These are phyloP conservation scores for Halictus ligatus DNA, from an alignment of 2,888 invertebrate species.

Conservation along the genomic window DNA sequence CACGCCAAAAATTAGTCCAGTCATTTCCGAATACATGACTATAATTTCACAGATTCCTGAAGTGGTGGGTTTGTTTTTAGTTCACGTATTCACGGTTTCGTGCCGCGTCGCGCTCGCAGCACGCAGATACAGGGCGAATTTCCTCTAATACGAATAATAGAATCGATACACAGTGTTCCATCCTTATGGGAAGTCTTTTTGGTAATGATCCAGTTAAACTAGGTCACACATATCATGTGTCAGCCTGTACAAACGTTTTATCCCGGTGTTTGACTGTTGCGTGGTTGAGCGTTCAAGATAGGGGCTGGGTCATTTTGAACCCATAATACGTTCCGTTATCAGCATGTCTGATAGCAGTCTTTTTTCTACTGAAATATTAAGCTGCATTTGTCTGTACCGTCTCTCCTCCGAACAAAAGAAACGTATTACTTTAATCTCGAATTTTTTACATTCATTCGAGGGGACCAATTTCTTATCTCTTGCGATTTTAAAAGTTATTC, in stretches of 20 bases:
- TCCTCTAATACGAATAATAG: not conserved
- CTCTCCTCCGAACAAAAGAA: not conserved
- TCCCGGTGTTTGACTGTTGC: not conserved
- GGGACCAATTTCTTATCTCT: not conserved
- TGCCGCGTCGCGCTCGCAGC: not conserved
- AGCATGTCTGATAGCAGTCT: not conserved
- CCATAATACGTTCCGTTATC: not conserved
- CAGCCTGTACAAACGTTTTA: conserved; percentile 1
- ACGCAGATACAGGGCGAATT: not conserved
- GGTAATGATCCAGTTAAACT: not conserved
- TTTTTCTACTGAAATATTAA: not conserved
- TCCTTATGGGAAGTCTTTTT: not conserved
- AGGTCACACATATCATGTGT: not conserved
- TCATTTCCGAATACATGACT: not conserved
- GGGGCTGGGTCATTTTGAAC: not conserved
- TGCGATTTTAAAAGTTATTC: not conserved
- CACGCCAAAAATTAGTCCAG: no score
- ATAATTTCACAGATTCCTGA: not conserved
- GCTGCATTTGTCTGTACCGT: not conserved
- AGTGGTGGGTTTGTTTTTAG: not conserved
- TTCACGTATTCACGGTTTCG: not conserved
- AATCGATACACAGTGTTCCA: not conserved
- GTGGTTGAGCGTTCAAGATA: not conserved
- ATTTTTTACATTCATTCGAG: not conserved
- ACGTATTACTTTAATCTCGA: not conserved